Percentiles rank a stretch among this genome's conserved stretches.
phyloP scores from a whole-genome alignment of 2,888 invertebrate species.

The Iselma pallidipennis region DNA sequence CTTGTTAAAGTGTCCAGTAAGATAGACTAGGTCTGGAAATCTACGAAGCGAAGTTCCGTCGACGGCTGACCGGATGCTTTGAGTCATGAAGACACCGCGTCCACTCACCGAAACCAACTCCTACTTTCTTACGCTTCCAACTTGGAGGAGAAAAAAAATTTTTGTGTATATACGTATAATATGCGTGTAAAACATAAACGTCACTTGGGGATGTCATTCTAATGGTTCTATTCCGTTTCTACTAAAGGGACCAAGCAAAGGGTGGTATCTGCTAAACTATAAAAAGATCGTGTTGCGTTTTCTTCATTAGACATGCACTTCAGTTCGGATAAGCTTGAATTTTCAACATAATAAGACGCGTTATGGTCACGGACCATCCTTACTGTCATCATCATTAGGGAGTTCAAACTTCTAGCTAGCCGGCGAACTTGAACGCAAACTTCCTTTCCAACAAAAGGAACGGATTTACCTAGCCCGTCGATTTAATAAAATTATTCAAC shows the following conservation, averaged over 20 bases:
- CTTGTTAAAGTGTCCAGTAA: slow-evolving; percentile 34
- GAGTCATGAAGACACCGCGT: slow-evolving; percentile 44
- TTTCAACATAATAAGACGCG: slow-evolving; percentile 30
- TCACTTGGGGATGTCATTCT: not conserved
- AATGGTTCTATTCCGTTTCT: too few species aligned
- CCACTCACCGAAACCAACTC: slow-evolving; percentile 48
- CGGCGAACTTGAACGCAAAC: slow-evolving; percentile 9
- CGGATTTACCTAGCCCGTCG: slow-evolving; percentile 1
- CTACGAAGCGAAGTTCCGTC: slow-evolving; percentile 46
- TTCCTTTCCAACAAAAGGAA: slow-evolving; percentile 5
- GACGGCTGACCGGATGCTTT: slow-evolving; percentile 50
- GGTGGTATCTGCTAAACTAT: not conserved
- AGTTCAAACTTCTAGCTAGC: slow-evolving; percentile 17
- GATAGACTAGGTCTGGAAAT: slow-evolving; percentile 34
- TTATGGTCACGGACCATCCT: slow-evolving; percentile 32
- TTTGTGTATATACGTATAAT: too few species aligned
- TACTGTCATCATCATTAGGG: slow-evolving; percentile 30
- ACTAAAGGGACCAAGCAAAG: not conserved
- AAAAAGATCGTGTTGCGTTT: not conserved
- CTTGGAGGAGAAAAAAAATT: slow-evolving; percentile 16
- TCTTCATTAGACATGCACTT: slow-evolving; percentile 27
- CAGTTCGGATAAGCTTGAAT: slow-evolving; percentile 24
- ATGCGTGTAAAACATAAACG: not conserved
- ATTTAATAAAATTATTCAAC: slow-evolving; percentile 9
- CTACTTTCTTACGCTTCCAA: slow-evolving; percentile 43